A percentile compares a stretch with the other conserved stretches of the same genome.
Evolutionary conservation across 2,113 vertebrate genomes (phyloP).

Genomic region (Ameiurus melas): DNA sequence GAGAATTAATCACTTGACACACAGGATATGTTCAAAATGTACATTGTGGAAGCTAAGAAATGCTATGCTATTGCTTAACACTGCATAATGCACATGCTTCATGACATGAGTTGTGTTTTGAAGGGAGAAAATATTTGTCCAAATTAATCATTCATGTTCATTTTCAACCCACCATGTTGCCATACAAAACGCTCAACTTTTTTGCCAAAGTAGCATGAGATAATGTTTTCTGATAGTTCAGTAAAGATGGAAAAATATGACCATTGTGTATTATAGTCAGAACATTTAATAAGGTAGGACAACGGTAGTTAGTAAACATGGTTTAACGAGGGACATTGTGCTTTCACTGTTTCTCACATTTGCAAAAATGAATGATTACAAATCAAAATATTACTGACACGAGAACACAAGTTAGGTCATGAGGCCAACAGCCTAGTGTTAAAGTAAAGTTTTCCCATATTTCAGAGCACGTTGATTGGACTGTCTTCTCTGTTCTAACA

Average conservation of each 20-base stretch:
- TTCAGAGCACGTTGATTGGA: too few species aligned
- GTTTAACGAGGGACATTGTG: background rate
- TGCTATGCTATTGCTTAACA: background rate
- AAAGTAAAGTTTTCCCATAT: too few species aligned
- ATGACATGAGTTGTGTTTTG: too few species aligned
- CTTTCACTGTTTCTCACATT: background rate
- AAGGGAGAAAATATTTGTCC: too few species aligned
- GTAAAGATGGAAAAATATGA: background rate
- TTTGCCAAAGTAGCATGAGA: background rate
- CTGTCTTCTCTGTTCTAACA: too few species aligned
- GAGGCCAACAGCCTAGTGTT: background rate
- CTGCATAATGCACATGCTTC: too few species aligned
- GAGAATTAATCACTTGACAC: background rate
- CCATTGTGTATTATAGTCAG: background rate
- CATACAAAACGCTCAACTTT: too few species aligned
- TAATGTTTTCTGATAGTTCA: background rate
- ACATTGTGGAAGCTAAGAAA: background rate
- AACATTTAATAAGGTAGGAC: background rate
- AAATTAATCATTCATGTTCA: too few species aligned
- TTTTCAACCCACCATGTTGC: too few species aligned
- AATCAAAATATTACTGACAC: background rate
- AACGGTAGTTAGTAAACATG: background rate
- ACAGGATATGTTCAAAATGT: background rate
- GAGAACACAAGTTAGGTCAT: background rate
- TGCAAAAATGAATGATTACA: background rate